Evolutionary conservation across 30 jellyfish, hydroid and myxozoan species (phyloP).

Genomic region (Aurelia sp.): DNA sequence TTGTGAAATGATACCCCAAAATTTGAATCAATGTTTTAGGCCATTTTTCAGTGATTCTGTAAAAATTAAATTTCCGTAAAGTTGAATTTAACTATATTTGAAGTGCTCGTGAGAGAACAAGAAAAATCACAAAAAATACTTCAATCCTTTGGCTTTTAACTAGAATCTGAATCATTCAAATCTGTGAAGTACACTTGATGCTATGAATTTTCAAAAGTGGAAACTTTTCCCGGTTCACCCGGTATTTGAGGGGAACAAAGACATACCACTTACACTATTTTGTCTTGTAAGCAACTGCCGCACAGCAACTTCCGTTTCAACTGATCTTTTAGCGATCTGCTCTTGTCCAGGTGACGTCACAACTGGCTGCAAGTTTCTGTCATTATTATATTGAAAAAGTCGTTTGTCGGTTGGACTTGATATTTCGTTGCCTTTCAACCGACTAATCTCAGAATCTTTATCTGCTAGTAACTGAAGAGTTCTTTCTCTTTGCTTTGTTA

Average conservation of each 20-base stretch:
- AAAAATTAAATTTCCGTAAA: too few relatives aligned
- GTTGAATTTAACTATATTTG: too few relatives aligned
- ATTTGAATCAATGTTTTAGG: too few relatives aligned
- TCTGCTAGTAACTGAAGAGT: constrained; percentile 80
- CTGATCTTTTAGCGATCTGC: constrained; percentile 39
- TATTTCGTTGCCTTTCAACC: constrained; percentile 44
- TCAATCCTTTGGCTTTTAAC: too few relatives aligned
- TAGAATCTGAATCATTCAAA: too few relatives aligned
- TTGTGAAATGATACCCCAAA: too few relatives aligned
- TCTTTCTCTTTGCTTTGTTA: constrained; percentile 78
- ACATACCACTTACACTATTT: constrained; percentile 43
- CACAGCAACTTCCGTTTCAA: constrained; percentile 74
- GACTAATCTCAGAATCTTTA: constrained; percentile 86
- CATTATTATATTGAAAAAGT: background rate
- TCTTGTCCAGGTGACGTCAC: constrained; percentile 9
- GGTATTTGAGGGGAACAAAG: background rate
- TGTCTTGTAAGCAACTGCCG: constrained; percentile 57
- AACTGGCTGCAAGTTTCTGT: background rate
- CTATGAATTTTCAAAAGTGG: too few relatives aligned
- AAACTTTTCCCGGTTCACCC: too few relatives aligned
- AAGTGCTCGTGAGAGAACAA: too few relatives aligned
- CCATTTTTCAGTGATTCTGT: too few relatives aligned
- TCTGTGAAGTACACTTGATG: too few relatives aligned
- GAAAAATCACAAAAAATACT: too few relatives aligned
- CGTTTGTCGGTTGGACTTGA: constrained; percentile 30